Percentiles rank a stretch among this genome's conserved stretches.
These are phyloP conservation scores for Smutsia temminckii DNA, from an alignment of 2,797 vertebrate genomes.

Conservation along the genomic window DNA sequence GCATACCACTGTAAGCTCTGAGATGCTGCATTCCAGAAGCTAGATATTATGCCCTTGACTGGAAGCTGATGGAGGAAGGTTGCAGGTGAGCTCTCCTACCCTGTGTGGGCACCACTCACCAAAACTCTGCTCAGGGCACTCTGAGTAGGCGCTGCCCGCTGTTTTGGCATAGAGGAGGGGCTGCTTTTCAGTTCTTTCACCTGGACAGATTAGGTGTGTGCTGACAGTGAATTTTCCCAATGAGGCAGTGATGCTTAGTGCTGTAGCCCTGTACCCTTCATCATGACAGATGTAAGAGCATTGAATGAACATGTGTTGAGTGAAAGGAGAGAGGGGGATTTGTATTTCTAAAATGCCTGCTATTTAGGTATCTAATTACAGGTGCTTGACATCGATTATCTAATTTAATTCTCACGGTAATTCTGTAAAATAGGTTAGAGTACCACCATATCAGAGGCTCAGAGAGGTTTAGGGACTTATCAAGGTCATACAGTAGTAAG, in stretches of 20 bases:
- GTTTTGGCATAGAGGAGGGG: background rate
- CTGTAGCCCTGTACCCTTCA: background rate
- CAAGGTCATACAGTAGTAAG: background rate
- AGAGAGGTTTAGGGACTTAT: background rate
- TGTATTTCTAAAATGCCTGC: slow-evolving; percentile 1
- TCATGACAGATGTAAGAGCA: background rate
- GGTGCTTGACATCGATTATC: background rate
- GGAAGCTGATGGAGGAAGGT: background rate
- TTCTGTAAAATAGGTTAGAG: background rate
- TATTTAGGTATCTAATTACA: background rate
- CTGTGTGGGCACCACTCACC: background rate
- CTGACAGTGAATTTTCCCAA: background rate
- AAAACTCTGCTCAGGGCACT: background rate
- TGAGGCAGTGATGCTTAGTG: background rate
- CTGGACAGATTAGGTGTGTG: background rate
- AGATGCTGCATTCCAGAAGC: background rate
- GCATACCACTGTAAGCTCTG: background rate
- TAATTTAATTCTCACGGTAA: background rate
- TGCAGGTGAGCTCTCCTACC: background rate
- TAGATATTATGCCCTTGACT: background rate
- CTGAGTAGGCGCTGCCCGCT: background rate
- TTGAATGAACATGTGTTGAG: background rate
- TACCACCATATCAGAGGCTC: background rate
- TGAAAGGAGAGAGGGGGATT: background rate
- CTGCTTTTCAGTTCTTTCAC: background rate